These are phyloP conservation scores for Marasmarcha lunaedactyla DNA, from an alignment of 2,888 invertebrate genomes.

Conservation along the genomic window DNA sequence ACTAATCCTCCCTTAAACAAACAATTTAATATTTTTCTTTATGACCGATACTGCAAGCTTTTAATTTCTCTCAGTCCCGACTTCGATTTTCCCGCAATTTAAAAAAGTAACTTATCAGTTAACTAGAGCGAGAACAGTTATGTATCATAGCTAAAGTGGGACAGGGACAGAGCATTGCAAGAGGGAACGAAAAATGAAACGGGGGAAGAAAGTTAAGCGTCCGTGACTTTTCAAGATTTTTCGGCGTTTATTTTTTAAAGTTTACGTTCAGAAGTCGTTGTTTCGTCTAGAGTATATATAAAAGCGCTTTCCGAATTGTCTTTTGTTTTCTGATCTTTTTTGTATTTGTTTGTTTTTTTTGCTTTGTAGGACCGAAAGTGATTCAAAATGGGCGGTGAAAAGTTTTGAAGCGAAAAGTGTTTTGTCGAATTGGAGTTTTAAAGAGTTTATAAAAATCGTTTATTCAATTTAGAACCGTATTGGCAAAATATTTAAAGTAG, in stretches of 20 bases:
- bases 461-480: too few species aligned
- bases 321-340: conserved; percentile 45
- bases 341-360: conserved; percentile 32
- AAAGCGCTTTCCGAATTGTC: conserved; percentile 50
- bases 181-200: conserved; percentile 67
- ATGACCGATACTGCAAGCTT: conserved; percentile 62
- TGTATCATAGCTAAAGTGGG: conserved; percentile 23
- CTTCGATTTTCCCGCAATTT: conserved; percentile 66
- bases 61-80: conserved; percentile 59
- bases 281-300: conserved; percentile 47
- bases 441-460: too few species aligned
- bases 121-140: conserved; percentile 36
- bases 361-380: conserved; percentile 11
- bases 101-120: conserved; percentile 68
- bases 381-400: too few species aligned
- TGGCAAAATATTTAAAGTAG: too few species aligned
- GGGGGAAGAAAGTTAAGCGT: conserved; percentile 70
- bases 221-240: conserved; percentile 70
- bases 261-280: conserved; percentile 40
- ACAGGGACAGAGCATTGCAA: conserved; percentile 35
- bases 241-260: conserved; percentile 65
- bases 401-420: too few species aligned
- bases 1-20: neutral
- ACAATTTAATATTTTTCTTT: conserved; percentile 50
- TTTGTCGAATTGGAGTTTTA: too few species aligned